Conservation (phyloP, 2,888 invertebrate genomes). For the Ormyrus nitidulus region DNA sequence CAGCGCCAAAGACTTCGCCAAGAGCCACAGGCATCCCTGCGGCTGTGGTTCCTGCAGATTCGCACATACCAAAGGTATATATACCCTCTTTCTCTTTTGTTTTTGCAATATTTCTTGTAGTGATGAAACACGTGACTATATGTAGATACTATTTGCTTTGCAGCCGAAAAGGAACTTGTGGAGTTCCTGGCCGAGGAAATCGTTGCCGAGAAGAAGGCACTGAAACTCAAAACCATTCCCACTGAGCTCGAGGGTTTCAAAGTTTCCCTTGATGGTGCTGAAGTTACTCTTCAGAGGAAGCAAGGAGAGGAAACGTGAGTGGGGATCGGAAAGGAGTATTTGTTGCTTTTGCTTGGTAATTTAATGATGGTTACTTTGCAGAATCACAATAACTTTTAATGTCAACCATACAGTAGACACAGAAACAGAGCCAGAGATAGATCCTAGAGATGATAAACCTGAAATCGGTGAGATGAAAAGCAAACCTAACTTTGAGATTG, state of each 20-base stretch:
- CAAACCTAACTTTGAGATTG: slow-evolving; percentile 93
- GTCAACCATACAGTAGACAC: slow-evolving; percentile 96
- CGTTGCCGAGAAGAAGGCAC: slow-evolving; percentile 90
- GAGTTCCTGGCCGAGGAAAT: slow-evolving; percentile 97
- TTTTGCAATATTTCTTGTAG: slow-evolving; percentile 20
- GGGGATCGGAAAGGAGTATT: background rate
- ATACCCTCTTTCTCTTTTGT: background rate
- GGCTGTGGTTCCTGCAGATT: slow-evolving; percentile 82
- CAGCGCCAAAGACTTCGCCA: slow-evolving; percentile 6
- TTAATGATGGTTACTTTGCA: slow-evolving; percentile 69
- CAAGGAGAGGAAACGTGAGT: background rate
- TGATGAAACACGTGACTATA: slow-evolving; percentile 12
- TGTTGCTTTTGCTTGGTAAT: slow-evolving; percentile 1
- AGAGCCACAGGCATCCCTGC: slow-evolving; percentile 75
- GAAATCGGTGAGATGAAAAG: slow-evolving; percentile 91
- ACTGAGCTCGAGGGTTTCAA: slow-evolving; percentile 88
- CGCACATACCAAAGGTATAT: slow-evolving; percentile 84
- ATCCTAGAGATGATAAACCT: slow-evolving; percentile 81
- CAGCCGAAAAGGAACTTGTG: slow-evolving; percentile 90
- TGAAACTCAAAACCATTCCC: slow-evolving; percentile 85
- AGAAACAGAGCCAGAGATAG: slow-evolving; percentile 81
- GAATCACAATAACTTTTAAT: slow-evolving; percentile 89
- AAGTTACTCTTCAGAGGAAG: slow-evolving; percentile 81
- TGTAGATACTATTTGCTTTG: slow-evolving; percentile 53
- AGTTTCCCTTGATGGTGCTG: slow-evolving; percentile 87